Evolutionary conservation across 2,888 invertebrate species (phyloP), one percentile per base, ranked within the genome.

Genomic region (Drosophila maculinotata): DNA sequence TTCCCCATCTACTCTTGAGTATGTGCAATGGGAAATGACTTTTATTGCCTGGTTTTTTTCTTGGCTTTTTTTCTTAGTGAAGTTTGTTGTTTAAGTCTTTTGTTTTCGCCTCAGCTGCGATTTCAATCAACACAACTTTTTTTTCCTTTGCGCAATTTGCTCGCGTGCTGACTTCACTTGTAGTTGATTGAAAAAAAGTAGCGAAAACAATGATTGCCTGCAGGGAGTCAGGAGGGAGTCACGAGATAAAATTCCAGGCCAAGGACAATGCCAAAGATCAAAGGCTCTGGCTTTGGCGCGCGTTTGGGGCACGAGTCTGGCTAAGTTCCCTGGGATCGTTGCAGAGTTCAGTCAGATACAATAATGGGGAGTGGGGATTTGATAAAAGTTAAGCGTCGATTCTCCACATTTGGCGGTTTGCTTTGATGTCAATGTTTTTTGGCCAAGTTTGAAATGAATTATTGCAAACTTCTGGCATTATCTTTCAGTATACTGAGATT

Each of bases 241-340:
- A 35, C 44, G 7, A 45, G 44, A 42, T 47, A 8, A 54, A n/a
- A 62, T 58, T 48, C 48, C 59, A 51, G 49, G 57, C 49, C 78
- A 78, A 79, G 78, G 81, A 79, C 78, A 78, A 81, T 81, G 78
- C 79, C 81, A 81, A 73, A 82, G 79, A 63, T 66, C 79, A 82
- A 63, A 64, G 73, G 64, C 60, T 63, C 48, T 42, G 54, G 35
- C 51, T 53, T 44, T 65, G 45, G 53, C 66, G 66, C 52, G 35
- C 39, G 66, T 31, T 41, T 57, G 33, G 10, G 42, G 15, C 64
- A 65, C 53, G 53, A 48, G 47, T 3, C 14, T 3, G 15, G 9
- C 41, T 4, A 8, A 15, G 31, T 49, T 65, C 14, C 12, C 39
- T 20, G 28, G 54, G 65, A 44, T 35, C 39, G 38, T 14, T 14